Evolutionary conservation across 2,113 vertebrate species (phyloP).

Genomic region (Ctenodactylus gundi): DNA sequence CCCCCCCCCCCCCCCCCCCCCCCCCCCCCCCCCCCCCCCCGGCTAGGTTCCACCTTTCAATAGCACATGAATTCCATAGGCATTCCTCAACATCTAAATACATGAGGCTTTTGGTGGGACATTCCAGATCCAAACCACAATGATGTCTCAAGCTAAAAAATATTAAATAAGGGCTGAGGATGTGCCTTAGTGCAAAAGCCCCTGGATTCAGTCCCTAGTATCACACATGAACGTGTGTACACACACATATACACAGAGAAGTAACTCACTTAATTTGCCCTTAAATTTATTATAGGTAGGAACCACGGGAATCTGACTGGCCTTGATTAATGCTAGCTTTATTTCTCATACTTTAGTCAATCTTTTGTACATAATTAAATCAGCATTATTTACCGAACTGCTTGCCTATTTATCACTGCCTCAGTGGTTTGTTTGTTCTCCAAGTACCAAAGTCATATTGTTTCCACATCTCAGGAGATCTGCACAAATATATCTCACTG

Average conservation of each 20-base stretch:
- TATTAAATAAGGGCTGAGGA: neutral
- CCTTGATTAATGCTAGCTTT: constrained; percentile 54
- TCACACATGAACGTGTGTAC: no score
- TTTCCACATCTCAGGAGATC: constrained; percentile 28
- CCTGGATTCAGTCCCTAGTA: neutral
- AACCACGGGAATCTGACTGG: constrained; percentile 30
- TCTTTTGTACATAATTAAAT: constrained; percentile 57
- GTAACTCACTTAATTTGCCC: constrained; percentile 38
- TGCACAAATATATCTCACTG: constrained; percentile 47
- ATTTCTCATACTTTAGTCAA: constrained; percentile 44
- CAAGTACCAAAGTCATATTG: constrained; percentile 54
- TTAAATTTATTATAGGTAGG: constrained; percentile 47
- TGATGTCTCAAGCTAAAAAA: neutral
- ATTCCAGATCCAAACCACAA: no score
- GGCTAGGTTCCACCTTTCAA: no score
- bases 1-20: no score
- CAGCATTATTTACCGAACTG: constrained; percentile 28
- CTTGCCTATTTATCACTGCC: constrained; percentile 56
- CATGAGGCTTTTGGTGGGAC: no score
- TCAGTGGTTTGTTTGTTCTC: constrained; percentile 43
- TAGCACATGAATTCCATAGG: no score
- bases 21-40: no score
- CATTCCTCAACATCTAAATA: no score
- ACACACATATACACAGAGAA: no score
- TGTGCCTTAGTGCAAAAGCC: neutral